Conservation (phyloP, 37 sponge, comb jelly and placozoan genomes). For the Chondrosia reniformis region DNA sequence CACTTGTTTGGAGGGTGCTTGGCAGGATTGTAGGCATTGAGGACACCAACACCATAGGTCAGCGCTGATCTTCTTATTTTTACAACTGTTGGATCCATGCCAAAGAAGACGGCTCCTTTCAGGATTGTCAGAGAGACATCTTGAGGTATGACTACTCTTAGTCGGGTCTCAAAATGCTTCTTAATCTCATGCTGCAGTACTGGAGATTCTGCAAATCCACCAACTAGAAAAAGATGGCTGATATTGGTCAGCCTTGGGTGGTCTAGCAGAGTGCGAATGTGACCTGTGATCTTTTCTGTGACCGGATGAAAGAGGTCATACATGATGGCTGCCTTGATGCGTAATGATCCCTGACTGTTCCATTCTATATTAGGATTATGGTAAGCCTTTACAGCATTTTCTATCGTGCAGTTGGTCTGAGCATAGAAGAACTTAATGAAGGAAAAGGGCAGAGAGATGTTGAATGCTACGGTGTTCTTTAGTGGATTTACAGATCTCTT, state of each 20-base stretch:
- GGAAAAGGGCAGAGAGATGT: slow-evolving; percentile 73
- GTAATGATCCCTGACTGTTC: slow-evolving; percentile 71
- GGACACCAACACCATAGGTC: slow-evolving; percentile 83
- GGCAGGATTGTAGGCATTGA: slow-evolving; percentile 58
- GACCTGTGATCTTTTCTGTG: slow-evolving; percentile 44
- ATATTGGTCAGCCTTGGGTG: slow-evolving; percentile 49
- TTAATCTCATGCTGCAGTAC: slow-evolving; percentile 58
- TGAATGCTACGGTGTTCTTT: slow-evolving; percentile 38
- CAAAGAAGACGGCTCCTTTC: slow-evolving; percentile 87
- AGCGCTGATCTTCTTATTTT: slow-evolving; percentile 65
- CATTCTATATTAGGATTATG: slow-evolving; percentile 52
- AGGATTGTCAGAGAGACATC: slow-evolving; percentile 75
- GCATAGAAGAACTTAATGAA: slow-evolving; percentile 61
- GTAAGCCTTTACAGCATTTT: slow-evolving; percentile 43
- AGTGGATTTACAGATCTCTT: slow-evolving; percentile 54
- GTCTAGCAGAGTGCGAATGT: slow-evolving; percentile 52
- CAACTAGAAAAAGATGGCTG: slow-evolving; percentile 68
- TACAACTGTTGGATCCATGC: slow-evolving; percentile 64
- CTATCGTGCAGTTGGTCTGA: slow-evolving; percentile 34
- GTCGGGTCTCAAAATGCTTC: slow-evolving; percentile 31
- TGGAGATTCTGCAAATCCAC: slow-evolving; percentile 79
- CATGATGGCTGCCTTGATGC: slow-evolving; percentile 55
- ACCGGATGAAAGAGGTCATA: slow-evolving; percentile 68
- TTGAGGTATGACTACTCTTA: slow-evolving; percentile 75
- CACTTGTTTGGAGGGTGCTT: slow-evolving; percentile 69